These are phyloP conservation scores for Craterocephalus amniculus DNA, from an alignment of 2,797 vertebrate species.

Conservation along the genomic window DNA sequence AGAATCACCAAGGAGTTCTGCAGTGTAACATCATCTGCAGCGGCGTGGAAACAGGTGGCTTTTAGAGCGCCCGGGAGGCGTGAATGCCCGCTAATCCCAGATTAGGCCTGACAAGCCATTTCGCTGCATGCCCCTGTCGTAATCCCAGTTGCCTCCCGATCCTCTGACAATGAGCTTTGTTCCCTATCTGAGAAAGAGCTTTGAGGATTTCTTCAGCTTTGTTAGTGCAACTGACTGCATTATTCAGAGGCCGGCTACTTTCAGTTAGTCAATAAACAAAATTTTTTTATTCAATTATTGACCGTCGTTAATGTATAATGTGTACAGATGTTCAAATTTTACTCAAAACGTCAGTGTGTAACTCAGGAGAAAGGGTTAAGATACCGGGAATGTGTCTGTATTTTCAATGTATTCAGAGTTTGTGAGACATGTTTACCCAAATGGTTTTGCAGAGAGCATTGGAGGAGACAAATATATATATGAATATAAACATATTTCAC, in stretches of 20 bases:
- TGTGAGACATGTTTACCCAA: conserved; percentile 2
- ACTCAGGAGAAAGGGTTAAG: neutral
- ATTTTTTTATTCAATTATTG: conserved; percentile 73
- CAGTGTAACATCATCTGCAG: conserved; percentile 51
- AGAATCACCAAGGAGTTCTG: conserved; percentile 34
- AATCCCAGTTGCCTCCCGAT: conserved; percentile 70
- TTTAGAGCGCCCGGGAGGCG: conserved; percentile 67
- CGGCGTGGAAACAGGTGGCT: conserved; percentile 76
- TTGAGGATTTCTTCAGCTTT: conserved; percentile 59
- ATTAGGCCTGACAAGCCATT: conserved; percentile 76
- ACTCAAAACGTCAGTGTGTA: neutral
- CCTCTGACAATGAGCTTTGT: conserved; percentile 75
- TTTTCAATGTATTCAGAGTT: neutral
- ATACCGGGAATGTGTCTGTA: conserved; percentile 12
- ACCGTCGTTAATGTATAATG: conserved; percentile 65
- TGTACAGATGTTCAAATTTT: conserved; percentile 57
- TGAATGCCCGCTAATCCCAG: conserved; percentile 73
- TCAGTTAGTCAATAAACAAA: conserved; percentile 52
- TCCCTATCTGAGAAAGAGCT: conserved; percentile 54
- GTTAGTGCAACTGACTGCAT: conserved; percentile 64
- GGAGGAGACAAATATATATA: neutral
- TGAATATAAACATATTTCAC: too few species aligned
- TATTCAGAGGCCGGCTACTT: conserved; percentile 69
- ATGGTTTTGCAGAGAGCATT: neutral
- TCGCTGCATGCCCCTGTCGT: conserved; percentile 67